Evolutionary conservation across 2,113 vertebrate species (phyloP), one percentile per base, ranked within the genome.

Genomic region (Motacilla alba): DNA sequence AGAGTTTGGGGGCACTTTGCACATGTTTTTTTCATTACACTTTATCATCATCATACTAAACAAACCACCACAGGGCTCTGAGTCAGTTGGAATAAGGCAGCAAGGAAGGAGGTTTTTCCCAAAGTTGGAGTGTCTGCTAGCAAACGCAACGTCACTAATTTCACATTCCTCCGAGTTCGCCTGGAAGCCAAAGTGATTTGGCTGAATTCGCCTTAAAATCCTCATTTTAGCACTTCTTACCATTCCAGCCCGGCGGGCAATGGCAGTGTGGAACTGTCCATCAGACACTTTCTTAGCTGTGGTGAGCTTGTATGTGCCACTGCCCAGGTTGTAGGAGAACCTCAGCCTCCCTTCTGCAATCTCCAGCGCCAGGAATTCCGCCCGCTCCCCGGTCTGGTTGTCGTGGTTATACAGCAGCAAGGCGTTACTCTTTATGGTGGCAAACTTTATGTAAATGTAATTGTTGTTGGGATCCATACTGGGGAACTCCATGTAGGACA

Each of bases 401-500:
- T 99, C 99, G 27, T 99, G 98, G 97, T 99, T 99, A 89, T 99
- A 99, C 89, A 99, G 97, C 77, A 99, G 93, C 87, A 99, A 96
- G 20, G 99, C 99, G 7, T 99, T 97, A 30, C 96, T 98, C 98
- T 99, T 98, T 76, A 99, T 98, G 8, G 99, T 99, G 59, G 99
- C 98, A 97, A 99, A 99, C 97, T 99, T 99, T 53, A 99, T 99
- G 86, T 99, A 99, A 95, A 99, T 99, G 94, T 99, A 99, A 95
- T 99, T 99, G 55, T 99, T 99, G 98, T 99, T 99, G 92, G 99
- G 99, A 91, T 99, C 99, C 98, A 99, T 97, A 35, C 99, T 99
- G 22, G 99, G 99, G 92, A 99, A 99, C 96, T 99, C 99, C 99
- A 99, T 99, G 81, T 99, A 99, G 0, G 99, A 99, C 39, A 99